These are phyloP conservation scores for Caranx melampygus DNA, from an alignment of 2,113 vertebrate genomes.

Conservation along the genomic window DNA sequence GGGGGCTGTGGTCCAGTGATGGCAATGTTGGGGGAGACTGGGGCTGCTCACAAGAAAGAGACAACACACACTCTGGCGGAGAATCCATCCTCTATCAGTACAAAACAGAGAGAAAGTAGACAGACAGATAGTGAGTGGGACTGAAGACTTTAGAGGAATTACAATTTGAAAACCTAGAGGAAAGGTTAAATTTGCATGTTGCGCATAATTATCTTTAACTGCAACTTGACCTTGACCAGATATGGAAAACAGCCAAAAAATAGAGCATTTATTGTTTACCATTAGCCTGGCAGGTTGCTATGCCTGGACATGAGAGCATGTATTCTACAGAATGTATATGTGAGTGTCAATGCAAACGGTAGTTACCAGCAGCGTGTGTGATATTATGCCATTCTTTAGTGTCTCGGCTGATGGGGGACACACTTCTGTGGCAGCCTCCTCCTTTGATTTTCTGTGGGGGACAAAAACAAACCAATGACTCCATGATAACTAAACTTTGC, in stretches of 20 bases:
- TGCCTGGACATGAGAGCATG: background rate
- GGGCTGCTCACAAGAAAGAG: conserved; percentile 82
- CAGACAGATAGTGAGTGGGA: conserved; percentile 9
- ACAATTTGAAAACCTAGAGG: conserved; percentile 16
- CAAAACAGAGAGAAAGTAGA: conserved; percentile 35
- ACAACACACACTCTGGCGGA: conserved; percentile 84
- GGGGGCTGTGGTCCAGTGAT: conserved; percentile 84
- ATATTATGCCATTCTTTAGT: conserved; percentile 81
- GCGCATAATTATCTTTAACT: conserved; percentile 37
- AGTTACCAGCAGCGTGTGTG: conserved; percentile 77
- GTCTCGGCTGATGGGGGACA: conserved; percentile 66
- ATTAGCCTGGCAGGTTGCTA: background rate
- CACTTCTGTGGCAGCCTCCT: conserved; percentile 73
- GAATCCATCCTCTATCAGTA: conserved; percentile 85
- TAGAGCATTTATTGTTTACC: background rate
- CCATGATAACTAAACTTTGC: conserved; percentile 9
- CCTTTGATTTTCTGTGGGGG: conserved; percentile 71
- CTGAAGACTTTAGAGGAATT: conserved; percentile 4
- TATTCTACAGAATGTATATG: background rate
- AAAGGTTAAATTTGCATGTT: conserved; percentile 50
- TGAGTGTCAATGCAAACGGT: background rate
- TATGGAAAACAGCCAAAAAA: conserved; percentile 2
- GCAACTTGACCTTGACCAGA: conserved; percentile 39
- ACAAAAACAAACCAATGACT: conserved; percentile 35
- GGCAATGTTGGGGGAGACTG: conserved; percentile 79